A percentile compares a stretch with the other conserved stretches of the same genome.
Evolutionary conservation across 2,888 invertebrate species (phyloP).

Genomic region (Serripes groenlandicus): DNA sequence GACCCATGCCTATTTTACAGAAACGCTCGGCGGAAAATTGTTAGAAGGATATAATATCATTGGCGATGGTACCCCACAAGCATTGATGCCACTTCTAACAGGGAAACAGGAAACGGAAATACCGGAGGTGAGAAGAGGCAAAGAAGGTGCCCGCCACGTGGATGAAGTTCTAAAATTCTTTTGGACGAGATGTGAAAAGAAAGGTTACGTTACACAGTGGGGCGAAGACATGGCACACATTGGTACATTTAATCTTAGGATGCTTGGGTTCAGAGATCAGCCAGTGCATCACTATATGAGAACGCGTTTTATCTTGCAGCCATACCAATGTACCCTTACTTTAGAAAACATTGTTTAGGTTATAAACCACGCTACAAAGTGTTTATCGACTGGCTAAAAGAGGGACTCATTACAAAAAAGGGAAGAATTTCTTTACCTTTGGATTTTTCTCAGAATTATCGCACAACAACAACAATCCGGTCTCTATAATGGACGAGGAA

Average conservation of each 20-base stretch:
- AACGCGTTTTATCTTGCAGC: conserved; percentile 91
- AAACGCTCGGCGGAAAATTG: conserved; percentile 87
- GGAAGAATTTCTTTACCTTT: conserved; percentile 93
- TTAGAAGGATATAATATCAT: conserved; percentile 89
- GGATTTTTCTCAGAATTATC: conserved; percentile 96
- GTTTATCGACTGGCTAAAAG: conserved; percentile 86
- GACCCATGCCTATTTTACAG: conserved; percentile 80
- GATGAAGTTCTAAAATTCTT: conserved; percentile 91
- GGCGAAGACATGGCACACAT: conserved; percentile 94
- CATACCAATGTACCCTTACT: conserved; percentile 83
- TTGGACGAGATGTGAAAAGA: conserved; percentile 91
- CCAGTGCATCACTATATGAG: conserved; percentile 97
- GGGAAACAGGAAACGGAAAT: conserved; percentile 93
- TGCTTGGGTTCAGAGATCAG: conserved; percentile 93
- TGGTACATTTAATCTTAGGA: conserved; percentile 96
- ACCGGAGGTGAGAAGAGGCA: conserved; percentile 93
- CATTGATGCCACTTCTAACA: conserved; percentile 94
- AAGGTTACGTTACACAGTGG: conserved; percentile 90
- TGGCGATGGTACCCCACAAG: conserved; percentile 88
- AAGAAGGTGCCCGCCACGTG: conserved; percentile 89
- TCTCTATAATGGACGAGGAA: conserved; percentile 93
- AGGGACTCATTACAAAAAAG: conserved; percentile 89
- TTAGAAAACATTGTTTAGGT: conserved; percentile 89
- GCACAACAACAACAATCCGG: conserved; percentile 94
- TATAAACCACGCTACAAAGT: conserved; percentile 90